Percentiles rank a stretch among this genome's conserved stretches.
Conservation (phyloP, 2,888 invertebrate species). For the Drymonia ruficornis region DNA sequence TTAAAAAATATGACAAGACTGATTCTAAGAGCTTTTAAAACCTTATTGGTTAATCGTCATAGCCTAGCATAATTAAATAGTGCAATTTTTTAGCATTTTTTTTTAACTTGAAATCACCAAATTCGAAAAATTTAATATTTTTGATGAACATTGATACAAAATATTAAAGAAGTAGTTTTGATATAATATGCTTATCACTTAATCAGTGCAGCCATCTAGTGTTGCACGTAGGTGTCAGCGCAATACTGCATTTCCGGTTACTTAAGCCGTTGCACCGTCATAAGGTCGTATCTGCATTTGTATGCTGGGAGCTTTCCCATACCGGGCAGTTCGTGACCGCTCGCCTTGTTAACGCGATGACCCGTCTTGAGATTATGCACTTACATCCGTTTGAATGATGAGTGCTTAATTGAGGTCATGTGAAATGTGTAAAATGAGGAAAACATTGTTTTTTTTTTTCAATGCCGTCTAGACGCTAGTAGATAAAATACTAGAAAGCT, state of each 20-base stretch:
- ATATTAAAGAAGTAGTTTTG: too few relatives aligned
- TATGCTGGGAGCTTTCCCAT: constrained; percentile 83
- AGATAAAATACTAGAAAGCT: too few relatives aligned
- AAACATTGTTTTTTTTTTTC: constrained; percentile 48
- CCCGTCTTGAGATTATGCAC: constrained; percentile 79
- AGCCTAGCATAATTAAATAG: too few relatives aligned
- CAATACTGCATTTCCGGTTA: constrained; percentile 50
- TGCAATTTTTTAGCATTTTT: too few relatives aligned
- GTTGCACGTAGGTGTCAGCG: constrained; percentile 44
- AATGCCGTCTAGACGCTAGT: too few relatives aligned
- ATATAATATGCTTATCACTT: neutral
- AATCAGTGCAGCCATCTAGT: constrained; percentile 40
- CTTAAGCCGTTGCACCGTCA: constrained; percentile 41
- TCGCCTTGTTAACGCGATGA: constrained; percentile 80
- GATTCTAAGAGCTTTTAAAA: too few relatives aligned
- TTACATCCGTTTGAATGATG: constrained; percentile 79
- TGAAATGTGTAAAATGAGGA: constrained; percentile 45
- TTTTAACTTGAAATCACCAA: too few relatives aligned
- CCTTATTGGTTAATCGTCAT: too few relatives aligned
- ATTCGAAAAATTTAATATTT: too few relatives aligned
- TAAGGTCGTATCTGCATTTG: constrained; percentile 73
- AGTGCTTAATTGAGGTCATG: constrained; percentile 78
- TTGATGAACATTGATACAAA: too few relatives aligned
- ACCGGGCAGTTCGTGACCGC: constrained; percentile 81
- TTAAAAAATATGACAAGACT: too few relatives aligned